Evolutionary conservation across 2,797 vertebrate genomes (phyloP), one percentile per base, ranked within the genome.

Genomic region (Steatocranus sp.): DNA sequence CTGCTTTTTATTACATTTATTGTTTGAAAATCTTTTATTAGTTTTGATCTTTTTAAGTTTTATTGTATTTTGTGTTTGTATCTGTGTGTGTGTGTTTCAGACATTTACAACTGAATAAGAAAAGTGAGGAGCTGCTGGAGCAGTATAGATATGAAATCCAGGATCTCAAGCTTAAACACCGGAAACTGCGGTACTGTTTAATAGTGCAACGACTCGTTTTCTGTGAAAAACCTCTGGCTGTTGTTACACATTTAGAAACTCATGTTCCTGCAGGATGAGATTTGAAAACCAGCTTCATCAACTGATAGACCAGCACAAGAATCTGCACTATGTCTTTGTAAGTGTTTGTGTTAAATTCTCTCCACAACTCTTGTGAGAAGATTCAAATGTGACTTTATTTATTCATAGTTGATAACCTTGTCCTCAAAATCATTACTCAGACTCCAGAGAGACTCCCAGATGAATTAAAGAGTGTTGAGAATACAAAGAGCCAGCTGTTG

Each of bases 261-360:
- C 3, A 81, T 83, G 18, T 83, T 91, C 76, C 76, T 84, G 32
- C 87, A 97, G 96, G 82, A 93, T 96, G 91, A 95, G 91, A 85
- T 96, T 96, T 94, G 95, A 95, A 91, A 96, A 95, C 80, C 94
- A 96, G 75, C 94, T 97, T 58, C 87, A 88, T 63, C 93, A 96
- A 27, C 87, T 96, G 78, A 95, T 95, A 8, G 94, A 91, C 53
- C 94, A 95, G 81, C 96, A 96, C 81, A 97, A 96, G 89, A 95
- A 90, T 76, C 88, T 97, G 17, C 87, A 87, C 74, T 87, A 91
- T 75, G 77, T 94, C 76, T 96, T 96, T 95, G 96, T 97, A 90
- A 92, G 96, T 93, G 7, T 48, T 48, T 48, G 25, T 8, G 41
- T 14, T 73, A n/a, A 49, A 48, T 30, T 48, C 43, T 73, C 25